These are phyloP conservation scores for Formica selysi DNA, from an alignment of 1,140 invertebrate species.

Conservation along the genomic window DNA sequence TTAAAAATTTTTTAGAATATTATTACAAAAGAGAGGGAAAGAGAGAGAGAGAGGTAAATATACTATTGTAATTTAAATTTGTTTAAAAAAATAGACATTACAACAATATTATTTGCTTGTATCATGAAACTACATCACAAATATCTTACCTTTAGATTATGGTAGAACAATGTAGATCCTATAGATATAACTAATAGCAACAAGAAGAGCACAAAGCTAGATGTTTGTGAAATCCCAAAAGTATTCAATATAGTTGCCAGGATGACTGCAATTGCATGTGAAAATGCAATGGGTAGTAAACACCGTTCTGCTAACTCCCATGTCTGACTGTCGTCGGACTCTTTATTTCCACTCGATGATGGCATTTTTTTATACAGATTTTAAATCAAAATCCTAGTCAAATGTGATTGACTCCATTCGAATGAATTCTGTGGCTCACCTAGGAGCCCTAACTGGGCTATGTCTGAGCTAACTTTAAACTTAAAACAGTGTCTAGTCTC, in stretches of 20 bases:
- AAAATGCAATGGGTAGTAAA: slow-evolving; percentile 91
- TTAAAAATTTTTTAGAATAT: slow-evolving; percentile 11
- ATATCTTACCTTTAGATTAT: slow-evolving; percentile 91
- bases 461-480: slow-evolving; percentile 85
- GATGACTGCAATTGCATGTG: slow-evolving; percentile 91
- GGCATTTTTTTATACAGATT: slow-evolving; percentile 74
- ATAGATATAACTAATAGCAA: slow-evolving; percentile 90
- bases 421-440: slow-evolving; percentile 75
- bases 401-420: slow-evolving; percentile 79
- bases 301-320: slow-evolving; percentile 93
- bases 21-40: not conserved
- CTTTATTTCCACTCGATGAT: slow-evolving; percentile 77
- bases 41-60: not conserved
- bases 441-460: slow-evolving; percentile 82
- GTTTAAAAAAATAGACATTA: not conserved
- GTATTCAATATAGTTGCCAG: slow-evolving; percentile 90
- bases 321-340: slow-evolving; percentile 85
- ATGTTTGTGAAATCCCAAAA: slow-evolving; percentile 90
- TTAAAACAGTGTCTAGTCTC: slow-evolving; percentile 83
- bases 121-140: not conserved
- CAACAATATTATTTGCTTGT: not conserved
- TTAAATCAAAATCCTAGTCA: slow-evolving; percentile 63
- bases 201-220: slow-evolving; percentile 91
- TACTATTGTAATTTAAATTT: not conserved
- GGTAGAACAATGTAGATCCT: slow-evolving; percentile 92